Percentiles rank a stretch among this genome's conserved stretches.
phyloP scores from a whole-genome alignment of 2,113 vertebrate genomes.

The Pungitius pungitius region DNA sequence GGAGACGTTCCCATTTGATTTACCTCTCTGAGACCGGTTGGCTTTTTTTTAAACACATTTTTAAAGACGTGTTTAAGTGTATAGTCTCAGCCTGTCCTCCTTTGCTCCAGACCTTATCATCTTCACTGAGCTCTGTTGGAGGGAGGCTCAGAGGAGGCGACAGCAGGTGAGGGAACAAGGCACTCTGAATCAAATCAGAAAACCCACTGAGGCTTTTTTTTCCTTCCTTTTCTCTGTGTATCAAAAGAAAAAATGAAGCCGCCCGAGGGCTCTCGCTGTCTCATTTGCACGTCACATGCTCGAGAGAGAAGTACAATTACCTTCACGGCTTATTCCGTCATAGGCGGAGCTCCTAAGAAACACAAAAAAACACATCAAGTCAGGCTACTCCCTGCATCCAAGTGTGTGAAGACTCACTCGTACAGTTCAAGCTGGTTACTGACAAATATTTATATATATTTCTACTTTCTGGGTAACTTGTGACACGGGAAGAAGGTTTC shows the following conservation, averaged over 20 bases:
- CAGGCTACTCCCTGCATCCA: too few species aligned
- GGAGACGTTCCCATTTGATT: neutral
- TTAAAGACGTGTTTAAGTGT: neutral
- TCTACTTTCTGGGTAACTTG: neutral
- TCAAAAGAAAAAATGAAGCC: neutral
- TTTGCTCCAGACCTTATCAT: neutral
- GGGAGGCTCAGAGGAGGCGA: neutral
- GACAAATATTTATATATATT: neutral
- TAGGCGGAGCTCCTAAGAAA: neutral
- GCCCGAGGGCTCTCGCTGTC: neutral
- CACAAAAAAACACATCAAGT: neutral
- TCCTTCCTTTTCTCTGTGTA: neutral
- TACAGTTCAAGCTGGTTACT: neutral
- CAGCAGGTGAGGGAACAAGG: neutral
- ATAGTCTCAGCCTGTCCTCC: neutral
- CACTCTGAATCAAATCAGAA: neutral
- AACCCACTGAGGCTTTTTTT: neutral
- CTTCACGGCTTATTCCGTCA: neutral
- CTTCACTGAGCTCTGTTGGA: neutral
- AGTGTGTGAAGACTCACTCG: neutral
- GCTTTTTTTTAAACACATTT: neutral
- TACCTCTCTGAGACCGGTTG: neutral
- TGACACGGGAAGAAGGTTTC: neutral
- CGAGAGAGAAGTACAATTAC: neutral
- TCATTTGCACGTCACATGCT: neutral